A percentile compares a stretch with the other conserved stretches of the same genome.
These are phyloP conservation scores for Orycteropus afer DNA, from an alignment of 2,113 vertebrate genomes.

Conservation along the genomic window DNA sequence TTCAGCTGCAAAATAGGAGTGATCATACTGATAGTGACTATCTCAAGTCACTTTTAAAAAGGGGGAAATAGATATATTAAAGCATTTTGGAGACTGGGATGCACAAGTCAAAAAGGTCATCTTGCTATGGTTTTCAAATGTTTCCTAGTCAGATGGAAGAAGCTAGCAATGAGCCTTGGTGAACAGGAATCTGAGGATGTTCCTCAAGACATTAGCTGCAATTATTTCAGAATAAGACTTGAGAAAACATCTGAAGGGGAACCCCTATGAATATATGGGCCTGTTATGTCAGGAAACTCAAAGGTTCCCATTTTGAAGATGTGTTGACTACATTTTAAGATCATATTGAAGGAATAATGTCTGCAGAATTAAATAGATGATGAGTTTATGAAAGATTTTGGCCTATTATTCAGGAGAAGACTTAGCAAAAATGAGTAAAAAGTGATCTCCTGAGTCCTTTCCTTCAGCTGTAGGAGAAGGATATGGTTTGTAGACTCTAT, in stretches of 20 bases:
- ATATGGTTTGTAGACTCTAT: not conserved
- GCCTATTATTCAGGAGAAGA: not conserved
- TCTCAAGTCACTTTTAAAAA: not conserved
- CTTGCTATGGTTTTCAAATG: not conserved
- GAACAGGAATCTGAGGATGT: not conserved
- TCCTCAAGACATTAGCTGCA: not conserved
- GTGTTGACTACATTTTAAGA: not conserved
- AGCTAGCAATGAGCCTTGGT: fast-evolving
- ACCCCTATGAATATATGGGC: too few relatives aligned
- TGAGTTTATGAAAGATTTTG: not conserved
- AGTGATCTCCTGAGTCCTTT: not conserved
- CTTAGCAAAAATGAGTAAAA: not conserved
- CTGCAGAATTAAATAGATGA: not conserved
- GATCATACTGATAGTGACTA: not conserved
- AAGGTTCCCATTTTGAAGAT: not conserved
- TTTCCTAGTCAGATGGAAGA: not conserved
- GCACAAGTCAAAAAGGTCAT: not conserved
- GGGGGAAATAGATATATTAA: not conserved
- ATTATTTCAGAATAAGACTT: not conserved
- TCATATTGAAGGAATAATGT: not conserved
- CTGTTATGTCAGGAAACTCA: not conserved
- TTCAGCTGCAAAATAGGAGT: not conserved
- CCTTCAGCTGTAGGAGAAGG: not conserved
- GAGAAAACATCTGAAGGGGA: not conserved
- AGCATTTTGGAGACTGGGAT: not conserved